Conservation (phyloP, 2,797 vertebrate species). For the Petrocephalus sullivani region DNA sequence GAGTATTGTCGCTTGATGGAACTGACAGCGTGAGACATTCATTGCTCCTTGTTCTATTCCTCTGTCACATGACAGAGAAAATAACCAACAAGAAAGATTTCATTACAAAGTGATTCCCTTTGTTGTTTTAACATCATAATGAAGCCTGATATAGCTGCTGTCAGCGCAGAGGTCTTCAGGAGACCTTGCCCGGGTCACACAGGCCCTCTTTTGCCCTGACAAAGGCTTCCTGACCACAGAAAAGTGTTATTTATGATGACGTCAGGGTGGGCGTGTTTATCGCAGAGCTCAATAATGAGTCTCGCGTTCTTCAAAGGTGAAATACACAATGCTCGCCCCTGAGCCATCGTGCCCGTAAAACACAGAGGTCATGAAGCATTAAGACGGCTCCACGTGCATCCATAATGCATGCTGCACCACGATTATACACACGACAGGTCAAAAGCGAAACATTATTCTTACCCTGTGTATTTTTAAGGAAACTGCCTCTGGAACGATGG, state of each 20-base stretch:
- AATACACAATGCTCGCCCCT: conserved; percentile 62
- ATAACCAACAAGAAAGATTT: neutral
- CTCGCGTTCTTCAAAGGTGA: conserved; percentile 77
- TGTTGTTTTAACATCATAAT: neutral
- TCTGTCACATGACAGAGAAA: neutral
- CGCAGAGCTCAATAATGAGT: conserved; percentile 73
- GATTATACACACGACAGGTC: neutral
- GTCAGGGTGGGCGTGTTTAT: conserved; percentile 72
- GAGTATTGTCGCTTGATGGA: neutral
- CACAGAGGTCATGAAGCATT: conserved; percentile 24
- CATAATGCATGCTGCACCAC: neutral
- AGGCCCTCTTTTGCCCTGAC: conserved; percentile 47
- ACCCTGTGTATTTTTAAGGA: neutral
- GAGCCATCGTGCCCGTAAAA: conserved; percentile 59
- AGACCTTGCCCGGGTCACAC: neutral
- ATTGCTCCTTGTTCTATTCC: neutral
- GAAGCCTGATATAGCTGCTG: neutral
- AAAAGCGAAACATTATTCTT: neutral
- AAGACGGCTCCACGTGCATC: neutral
- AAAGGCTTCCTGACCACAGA: conserved; percentile 56
- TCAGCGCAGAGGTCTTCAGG: neutral
- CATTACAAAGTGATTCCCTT: neutral
- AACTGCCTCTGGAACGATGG: neutral
- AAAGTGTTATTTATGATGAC: conserved; percentile 75
- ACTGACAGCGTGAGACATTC: neutral